Evolutionary conservation across 2,113 vertebrate species (phyloP).

Genomic region (Pseudorhombus dupliciocellatus): DNA sequence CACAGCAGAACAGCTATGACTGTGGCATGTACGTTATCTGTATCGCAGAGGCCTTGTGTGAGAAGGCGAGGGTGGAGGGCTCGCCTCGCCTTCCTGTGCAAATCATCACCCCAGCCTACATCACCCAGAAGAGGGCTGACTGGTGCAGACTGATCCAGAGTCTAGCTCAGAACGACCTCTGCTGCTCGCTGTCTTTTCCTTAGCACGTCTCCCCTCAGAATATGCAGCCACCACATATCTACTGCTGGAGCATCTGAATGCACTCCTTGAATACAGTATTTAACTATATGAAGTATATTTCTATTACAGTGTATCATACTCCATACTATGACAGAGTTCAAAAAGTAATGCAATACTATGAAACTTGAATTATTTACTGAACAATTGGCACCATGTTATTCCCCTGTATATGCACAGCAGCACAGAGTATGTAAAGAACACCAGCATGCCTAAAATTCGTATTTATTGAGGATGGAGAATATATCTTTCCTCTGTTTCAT

Average conservation of each 20-base stretch:
- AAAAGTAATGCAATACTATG: constrained; percentile 33
- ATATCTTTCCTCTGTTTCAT: constrained; percentile 31
- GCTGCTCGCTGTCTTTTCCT: constrained; percentile 42
- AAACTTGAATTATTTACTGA: constrained; percentile 36
- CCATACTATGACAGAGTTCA: constrained; percentile 2
- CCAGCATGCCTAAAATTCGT: constrained; percentile 70
- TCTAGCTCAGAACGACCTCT: constrained; percentile 83
- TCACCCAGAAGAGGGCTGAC: constrained; percentile 89
- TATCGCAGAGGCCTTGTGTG: constrained; percentile 89
- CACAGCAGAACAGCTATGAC: constrained; percentile 97
- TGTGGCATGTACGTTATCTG: constrained; percentile 99
- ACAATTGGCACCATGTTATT: constrained; percentile 41
- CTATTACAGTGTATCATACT: constrained; percentile 32
- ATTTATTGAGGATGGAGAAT: constrained; percentile 21
- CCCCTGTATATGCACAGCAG: constrained; percentile 49
- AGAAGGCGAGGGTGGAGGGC: constrained; percentile 72
- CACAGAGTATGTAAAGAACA: constrained; percentile 56
- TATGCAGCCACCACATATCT: constrained; percentile 46
- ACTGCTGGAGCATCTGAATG: constrained; percentile 58
- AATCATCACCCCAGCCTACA: constrained; percentile 89
- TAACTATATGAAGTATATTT: constrained; percentile 52
- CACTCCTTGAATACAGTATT: constrained; percentile 50
- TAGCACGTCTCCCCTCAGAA: constrained; percentile 13
- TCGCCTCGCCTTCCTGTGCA: constrained; percentile 77
- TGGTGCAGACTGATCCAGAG: constrained; percentile 89